These are phyloP conservation scores for Pristionchus exspectatus DNA, from an alignment of 2,888 invertebrate species.

Conservation along the genomic window DNA sequence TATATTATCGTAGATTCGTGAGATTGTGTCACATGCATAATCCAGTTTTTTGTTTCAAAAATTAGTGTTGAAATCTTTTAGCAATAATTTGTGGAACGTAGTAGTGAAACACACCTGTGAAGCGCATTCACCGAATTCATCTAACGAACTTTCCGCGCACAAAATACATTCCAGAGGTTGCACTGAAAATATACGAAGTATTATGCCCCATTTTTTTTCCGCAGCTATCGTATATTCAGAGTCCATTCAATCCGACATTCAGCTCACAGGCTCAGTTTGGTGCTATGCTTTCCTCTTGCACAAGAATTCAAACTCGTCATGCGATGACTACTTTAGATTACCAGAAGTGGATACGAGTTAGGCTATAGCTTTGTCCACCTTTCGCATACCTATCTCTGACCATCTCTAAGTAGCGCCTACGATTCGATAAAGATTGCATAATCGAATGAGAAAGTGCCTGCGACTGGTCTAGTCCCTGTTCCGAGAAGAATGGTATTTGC, in stretches of 20 bases:
- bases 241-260: not conserved
- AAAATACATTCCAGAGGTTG: constrained; percentile 69
- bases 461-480: not conserved
- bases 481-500: not conserved
- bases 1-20: no score
- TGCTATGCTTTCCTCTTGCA: not conserved
- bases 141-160: constrained; percentile 69
- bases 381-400: not conserved
- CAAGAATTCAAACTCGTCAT: constrained; percentile 22
- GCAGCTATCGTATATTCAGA: not conserved
- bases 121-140: constrained; percentile 73
- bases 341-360: constrained; percentile 41
- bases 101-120: constrained; percentile 23
- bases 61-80: not conserved
- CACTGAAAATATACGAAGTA: constrained; percentile 55
- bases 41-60: not conserved
- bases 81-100: not conserved
- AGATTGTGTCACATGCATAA: not conserved
- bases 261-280: not conserved
- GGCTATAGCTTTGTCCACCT: not conserved
- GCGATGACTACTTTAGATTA: constrained; percentile 44
- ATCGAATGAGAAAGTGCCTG: not conserved
- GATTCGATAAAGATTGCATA: constrained; percentile 14
- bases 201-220: not conserved
- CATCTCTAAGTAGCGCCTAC: not conserved